phyloP scores from a whole-genome alignment of 2,888 invertebrate genomes.

The Epirrhoe alternata region DNA sequence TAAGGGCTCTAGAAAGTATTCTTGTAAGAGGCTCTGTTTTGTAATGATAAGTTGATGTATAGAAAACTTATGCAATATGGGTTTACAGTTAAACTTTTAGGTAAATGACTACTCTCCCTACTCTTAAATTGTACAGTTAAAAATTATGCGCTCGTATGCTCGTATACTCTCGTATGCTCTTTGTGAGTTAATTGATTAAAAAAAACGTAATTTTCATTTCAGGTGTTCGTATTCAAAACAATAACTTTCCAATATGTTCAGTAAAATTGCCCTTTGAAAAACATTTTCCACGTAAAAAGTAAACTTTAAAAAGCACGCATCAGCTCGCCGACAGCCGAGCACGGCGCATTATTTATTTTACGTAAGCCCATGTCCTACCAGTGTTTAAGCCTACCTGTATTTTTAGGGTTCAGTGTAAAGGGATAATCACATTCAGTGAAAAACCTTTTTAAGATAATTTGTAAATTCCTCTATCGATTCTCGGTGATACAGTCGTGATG shows the following conservation, averaged over 20 bases:
- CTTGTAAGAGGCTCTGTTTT: too few relatives aligned
- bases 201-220: background rate
- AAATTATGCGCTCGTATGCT: too few relatives aligned
- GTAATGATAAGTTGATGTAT: too few relatives aligned
- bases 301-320: conserved; percentile 53
- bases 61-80: too few relatives aligned
- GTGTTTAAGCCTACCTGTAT: conserved; percentile 5
- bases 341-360: conserved; percentile 81
- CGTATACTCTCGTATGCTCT: too few relatives aligned
- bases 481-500: too few relatives aligned
- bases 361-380: conserved; percentile 52
- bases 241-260: conserved; percentile 1
- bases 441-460: background rate
- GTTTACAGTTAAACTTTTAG: too few relatives aligned
- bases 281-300: conserved; percentile 48
- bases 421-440: background rate
- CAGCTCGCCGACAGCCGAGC: conserved; percentile 64
- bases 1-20: too few relatives aligned
- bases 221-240: background rate
- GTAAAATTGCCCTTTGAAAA: conserved; percentile 33
- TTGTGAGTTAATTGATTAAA: background rate
- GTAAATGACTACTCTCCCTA: too few relatives aligned
- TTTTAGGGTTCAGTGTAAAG: background rate
- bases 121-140: too few relatives aligned
- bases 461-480: too few relatives aligned